Conservation (phyloP, 2,113 vertebrate species). For the Austrofundulus limnaeus region DNA sequence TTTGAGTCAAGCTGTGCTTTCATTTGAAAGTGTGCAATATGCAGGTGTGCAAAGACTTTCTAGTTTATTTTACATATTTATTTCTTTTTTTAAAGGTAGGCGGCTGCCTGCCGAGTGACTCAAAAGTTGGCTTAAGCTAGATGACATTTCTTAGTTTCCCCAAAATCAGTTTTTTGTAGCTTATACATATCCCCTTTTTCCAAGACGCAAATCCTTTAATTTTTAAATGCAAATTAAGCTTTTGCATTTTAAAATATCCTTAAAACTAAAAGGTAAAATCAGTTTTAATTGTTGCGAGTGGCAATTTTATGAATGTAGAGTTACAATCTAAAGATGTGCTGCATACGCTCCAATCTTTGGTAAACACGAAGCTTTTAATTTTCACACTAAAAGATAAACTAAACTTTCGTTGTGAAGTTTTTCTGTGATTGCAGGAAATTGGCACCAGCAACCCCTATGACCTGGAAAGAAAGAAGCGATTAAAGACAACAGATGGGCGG, state of each 20-base stretch:
- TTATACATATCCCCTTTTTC: neutral
- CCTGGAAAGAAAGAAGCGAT: too few species aligned
- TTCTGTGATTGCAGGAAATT: too few species aligned
- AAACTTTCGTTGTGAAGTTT: slow-evolving; percentile 6
- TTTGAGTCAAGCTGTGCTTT: slow-evolving; percentile 11
- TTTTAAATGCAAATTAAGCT: neutral
- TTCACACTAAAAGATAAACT: neutral
- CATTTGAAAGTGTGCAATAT: neutral
- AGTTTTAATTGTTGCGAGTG: too few species aligned
- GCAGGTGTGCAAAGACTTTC: slow-evolving; percentile 2
- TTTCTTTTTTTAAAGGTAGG: neutral
- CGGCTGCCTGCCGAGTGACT: neutral
- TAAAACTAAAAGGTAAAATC: neutral
- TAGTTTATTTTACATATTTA: too few species aligned
- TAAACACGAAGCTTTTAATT: neutral
- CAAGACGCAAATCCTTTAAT: neutral
- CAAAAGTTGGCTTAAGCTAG: neutral
- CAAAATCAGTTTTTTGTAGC: neutral
- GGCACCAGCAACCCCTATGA: too few species aligned
- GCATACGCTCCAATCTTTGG: neutral
- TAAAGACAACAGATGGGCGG: too few species aligned
- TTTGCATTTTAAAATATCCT: neutral
- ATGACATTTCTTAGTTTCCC: neutral
- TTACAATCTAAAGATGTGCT: too few species aligned
- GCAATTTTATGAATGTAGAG: neutral